A percentile compares a stretch with the other conserved stretches of the same genome.
phyloP scores from a whole-genome alignment of 2,888 invertebrate genomes.

The Rhagonycha lutea region DNA sequence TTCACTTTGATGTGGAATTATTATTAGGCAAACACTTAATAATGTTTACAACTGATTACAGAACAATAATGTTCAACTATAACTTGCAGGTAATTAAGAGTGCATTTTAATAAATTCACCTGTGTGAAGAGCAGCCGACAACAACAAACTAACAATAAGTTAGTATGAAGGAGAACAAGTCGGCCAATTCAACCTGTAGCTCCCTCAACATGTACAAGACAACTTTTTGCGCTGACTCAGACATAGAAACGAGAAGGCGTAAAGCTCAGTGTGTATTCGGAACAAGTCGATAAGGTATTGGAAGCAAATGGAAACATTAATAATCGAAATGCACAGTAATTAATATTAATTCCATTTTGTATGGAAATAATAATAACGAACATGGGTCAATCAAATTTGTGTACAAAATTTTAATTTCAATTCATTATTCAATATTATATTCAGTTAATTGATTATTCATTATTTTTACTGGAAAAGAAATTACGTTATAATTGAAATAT shows the following conservation, averaged over 20 bases:
- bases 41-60: not conserved
- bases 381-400: not conserved
- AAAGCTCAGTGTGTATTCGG: constrained; percentile 1
- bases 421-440: not conserved
- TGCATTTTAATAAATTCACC: not conserved
- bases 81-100: not conserved
- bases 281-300: constrained; percentile 24
- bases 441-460: not conserved
- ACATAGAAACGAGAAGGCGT: constrained; percentile 10
- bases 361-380: not conserved
- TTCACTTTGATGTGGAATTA: not conserved
- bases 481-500: not conserved
- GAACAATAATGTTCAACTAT: not conserved
- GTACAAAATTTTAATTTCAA: not conserved
- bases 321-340: not conserved
- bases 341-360: not conserved
- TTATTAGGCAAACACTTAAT: too few relatives aligned
- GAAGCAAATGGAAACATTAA: constrained; percentile 6
- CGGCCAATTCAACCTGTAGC: constrained; percentile 44
- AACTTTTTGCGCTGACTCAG: constrained; percentile 42
- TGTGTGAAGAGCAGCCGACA: not conserved
- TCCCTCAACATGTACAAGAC: constrained; percentile 38
- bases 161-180: constrained; percentile 34
- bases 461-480: not conserved
- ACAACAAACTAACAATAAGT: not conserved